Evolutionary conservation across 2,113 vertebrate species (phyloP).

Genomic region (Crotalus helleri): DNA sequence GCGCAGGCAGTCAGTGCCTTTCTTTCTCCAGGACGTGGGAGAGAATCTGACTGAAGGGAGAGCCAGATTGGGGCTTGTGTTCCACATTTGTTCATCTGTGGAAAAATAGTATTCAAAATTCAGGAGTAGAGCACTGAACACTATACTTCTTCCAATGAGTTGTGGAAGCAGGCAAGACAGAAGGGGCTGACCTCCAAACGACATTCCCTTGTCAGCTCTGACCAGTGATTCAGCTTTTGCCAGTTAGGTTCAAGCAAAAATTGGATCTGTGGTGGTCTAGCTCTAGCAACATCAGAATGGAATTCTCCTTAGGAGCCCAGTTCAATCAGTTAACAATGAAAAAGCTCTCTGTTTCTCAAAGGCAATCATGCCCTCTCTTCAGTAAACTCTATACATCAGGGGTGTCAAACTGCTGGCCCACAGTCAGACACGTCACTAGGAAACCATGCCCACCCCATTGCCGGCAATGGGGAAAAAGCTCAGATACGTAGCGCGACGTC

Average conservation of each 20-base stretch:
- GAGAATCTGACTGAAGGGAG: slow-evolving; percentile 61
- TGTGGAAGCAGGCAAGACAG: not conserved
- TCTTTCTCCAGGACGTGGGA: slow-evolving; percentile 59
- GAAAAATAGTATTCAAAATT: slow-evolving; percentile 7
- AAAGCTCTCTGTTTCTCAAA: not conserved
- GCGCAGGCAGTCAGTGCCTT: slow-evolving; percentile 66
- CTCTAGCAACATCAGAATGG: not conserved
- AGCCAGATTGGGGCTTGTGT: slow-evolving; percentile 84
- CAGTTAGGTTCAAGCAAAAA: not conserved
- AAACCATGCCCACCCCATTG: too few species aligned
- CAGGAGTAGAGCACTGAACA: not conserved
- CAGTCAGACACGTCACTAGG: too few species aligned
- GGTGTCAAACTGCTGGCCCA: too few species aligned
- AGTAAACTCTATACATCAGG: not conserved
- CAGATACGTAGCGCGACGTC: too few species aligned
- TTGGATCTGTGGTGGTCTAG: not conserved
- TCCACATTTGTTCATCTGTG: slow-evolving; percentile 82
- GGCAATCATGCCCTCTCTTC: not conserved
- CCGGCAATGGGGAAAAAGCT: too few species aligned
- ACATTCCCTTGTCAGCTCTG: not conserved
- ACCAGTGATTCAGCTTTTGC: not conserved
- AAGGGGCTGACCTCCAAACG: not conserved
- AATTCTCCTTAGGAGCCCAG: not conserved
- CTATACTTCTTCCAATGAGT: not conserved
- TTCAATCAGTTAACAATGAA: not conserved